A percentile compares a stretch with the other conserved stretches of the same genome.
phyloP scores from a whole-genome alignment of 2,113 vertebrate genomes.

The Poecilia latipinna region DNA sequence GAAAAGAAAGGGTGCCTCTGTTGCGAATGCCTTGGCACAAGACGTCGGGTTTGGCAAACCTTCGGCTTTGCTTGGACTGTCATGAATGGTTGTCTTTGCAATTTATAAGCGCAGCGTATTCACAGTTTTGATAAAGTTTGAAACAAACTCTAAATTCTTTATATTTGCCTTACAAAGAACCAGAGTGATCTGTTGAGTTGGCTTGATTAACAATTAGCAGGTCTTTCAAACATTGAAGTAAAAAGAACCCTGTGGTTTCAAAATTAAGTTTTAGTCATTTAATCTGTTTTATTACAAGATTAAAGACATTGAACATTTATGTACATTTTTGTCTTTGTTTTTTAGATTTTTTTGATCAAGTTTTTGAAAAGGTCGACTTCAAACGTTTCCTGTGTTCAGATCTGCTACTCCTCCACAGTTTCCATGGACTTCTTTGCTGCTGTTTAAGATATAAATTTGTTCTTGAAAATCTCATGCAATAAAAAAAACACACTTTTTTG shows the following conservation, averaged over 20 bases:
- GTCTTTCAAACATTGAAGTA: too few relatives aligned
- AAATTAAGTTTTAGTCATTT: too few relatives aligned
- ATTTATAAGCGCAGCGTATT: too few relatives aligned
- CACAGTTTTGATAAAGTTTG: background rate
- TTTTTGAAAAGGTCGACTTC: too few relatives aligned
- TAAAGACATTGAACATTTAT: too few relatives aligned
- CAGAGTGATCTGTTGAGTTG: background rate
- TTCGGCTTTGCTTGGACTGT: background rate
- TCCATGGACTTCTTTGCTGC: background rate
- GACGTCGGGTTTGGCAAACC: background rate
- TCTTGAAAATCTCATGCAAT: too few relatives aligned
- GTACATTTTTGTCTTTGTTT: too few relatives aligned
- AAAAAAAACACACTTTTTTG: too few relatives aligned
- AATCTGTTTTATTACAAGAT: too few relatives aligned
- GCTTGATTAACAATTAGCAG: too few relatives aligned
- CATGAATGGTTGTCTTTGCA: background rate
- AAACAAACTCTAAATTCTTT: background rate
- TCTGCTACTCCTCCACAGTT: background rate
- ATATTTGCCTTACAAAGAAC: background rate
- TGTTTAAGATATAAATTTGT: background rate
- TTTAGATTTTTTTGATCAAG: too few relatives aligned
- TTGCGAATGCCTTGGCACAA: background rate
- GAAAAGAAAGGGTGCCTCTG: background rate
- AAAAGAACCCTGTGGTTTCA: too few relatives aligned
- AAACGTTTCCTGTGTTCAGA: background rate